A percentile compares a stretch with the other conserved stretches of the same genome.
These are phyloP conservation scores for Corythornis cristatus DNA, from an alignment of 2,113 vertebrate species.

Conservation along the genomic window DNA sequence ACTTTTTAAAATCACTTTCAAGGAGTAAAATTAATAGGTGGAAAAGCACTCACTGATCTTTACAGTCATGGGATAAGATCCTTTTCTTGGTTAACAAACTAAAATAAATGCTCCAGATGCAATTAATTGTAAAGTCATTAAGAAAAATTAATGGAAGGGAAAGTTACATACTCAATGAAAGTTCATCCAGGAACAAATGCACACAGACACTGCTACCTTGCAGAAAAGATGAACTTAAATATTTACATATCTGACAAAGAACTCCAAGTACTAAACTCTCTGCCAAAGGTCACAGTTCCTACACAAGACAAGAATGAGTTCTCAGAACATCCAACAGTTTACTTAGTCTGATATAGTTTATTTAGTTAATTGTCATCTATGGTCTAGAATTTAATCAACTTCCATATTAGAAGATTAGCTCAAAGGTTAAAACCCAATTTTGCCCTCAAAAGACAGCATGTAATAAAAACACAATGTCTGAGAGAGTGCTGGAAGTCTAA, in stretches of 20 bases:
- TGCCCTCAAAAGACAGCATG: rapidly evolving
- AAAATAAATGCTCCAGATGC: not conserved
- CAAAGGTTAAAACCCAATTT: not conserved
- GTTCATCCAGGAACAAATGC: not conserved
- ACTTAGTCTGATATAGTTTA: not conserved
- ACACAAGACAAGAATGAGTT: rapidly evolving
- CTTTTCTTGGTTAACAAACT: not conserved
- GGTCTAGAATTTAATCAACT: not conserved
- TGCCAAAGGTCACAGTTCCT: not conserved
- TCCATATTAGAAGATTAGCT: not conserved
- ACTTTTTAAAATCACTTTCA: not conserved
- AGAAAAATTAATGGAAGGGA: not conserved
- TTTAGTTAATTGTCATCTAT: not conserved
- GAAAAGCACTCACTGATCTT: not conserved
- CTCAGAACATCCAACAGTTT: not conserved
- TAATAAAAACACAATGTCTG: not conserved
- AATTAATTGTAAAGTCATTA: not conserved
- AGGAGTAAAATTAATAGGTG: not conserved
- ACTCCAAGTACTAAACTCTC: not conserved
- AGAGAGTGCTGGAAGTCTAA: not conserved
- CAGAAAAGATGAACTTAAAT: not conserved
- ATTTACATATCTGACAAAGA: not conserved
- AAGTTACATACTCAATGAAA: not conserved
- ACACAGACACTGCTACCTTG: not conserved
- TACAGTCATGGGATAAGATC: not conserved